A percentile compares a stretch with the other conserved stretches of the same genome.
Evolutionary conservation across 35 echinoderm and acorn worm species (phyloP).

Genomic region (Holothuria glaberrima): DNA sequence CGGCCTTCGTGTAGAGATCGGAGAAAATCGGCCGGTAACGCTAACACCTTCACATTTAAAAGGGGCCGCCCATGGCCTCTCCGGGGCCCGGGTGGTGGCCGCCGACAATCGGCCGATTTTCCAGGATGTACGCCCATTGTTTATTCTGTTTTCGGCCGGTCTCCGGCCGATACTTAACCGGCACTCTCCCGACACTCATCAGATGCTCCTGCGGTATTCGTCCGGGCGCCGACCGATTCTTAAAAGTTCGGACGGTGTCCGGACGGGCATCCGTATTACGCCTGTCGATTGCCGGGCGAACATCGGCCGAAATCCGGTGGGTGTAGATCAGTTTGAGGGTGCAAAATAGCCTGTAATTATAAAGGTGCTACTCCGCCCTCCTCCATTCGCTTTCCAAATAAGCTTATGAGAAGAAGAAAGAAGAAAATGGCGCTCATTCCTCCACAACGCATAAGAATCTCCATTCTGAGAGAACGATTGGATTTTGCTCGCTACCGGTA

Average conservation of each 20-base stretch:
- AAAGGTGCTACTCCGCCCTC: no score
- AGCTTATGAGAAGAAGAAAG: no score
- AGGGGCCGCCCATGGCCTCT: background rate
- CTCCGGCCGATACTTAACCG: background rate
- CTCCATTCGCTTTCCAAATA: no score
- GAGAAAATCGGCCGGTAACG: background rate
- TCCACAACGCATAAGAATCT: no score
- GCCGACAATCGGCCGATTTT: constrained; percentile 19
- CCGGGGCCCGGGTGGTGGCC: background rate
- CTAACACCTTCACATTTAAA: background rate
- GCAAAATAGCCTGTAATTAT: no score
- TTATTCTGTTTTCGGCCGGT: background rate
- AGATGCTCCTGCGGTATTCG: background rate
- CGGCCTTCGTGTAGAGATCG: background rate
- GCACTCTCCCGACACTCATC: background rate
- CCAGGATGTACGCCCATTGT: background rate
- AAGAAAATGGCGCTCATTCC: no score
- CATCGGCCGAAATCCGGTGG: constrained; percentile 13
- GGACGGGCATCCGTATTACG: background rate
- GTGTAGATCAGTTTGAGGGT: background rate
- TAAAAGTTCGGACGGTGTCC: background rate
- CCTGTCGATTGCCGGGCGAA: constrained; percentile 17
- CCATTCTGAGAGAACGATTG: no score
- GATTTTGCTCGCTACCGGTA: no score
- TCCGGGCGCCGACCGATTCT: constrained; percentile 17